Percentiles rank a stretch among this genome's conserved stretches.
Conservation (phyloP, 2,888 invertebrate species). For the Sesia bembeciformis region DNA sequence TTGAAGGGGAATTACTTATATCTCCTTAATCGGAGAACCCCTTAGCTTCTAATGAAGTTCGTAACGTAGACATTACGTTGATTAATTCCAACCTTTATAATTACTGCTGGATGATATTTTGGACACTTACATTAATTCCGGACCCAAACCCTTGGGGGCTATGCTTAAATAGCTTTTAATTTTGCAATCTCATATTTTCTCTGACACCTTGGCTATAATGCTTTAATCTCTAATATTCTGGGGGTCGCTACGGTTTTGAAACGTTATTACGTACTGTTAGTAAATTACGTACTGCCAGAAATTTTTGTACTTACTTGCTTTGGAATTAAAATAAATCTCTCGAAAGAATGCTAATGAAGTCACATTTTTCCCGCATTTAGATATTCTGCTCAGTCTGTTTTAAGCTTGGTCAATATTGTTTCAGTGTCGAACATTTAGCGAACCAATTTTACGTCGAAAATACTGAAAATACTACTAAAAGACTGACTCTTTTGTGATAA, state of each 20-base stretch:
- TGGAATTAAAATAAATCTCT: no score
- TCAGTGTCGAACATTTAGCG: no score
- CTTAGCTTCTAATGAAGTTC: slow-evolving; percentile 11
- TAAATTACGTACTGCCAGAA: background rate
- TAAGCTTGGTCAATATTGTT: no score
- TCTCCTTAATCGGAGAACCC: slow-evolving; percentile 8
- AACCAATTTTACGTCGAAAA: no score
- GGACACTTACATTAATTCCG: slow-evolving; percentile 10
- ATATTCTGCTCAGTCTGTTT: no score
- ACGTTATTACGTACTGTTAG: background rate
- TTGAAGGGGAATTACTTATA: background rate
- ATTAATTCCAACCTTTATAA: slow-evolving; percentile 14
- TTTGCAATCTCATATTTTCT: slow-evolving; percentile 11
- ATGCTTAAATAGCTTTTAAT: slow-evolving; percentile 13
- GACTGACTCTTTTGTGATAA: no score
- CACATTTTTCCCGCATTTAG: background rate
- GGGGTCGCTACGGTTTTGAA: background rate
- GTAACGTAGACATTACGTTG: slow-evolving; percentile 11
- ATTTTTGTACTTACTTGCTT: background rate
- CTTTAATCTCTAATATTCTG: background rate
- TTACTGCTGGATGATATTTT: slow-evolving; percentile 8
- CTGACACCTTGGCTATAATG: slow-evolving; percentile 5
- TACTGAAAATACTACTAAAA: no score
- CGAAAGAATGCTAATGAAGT: background rate
- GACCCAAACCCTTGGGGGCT: slow-evolving; percentile 3